Evolutionary conservation across 2,113 vertebrate genomes (phyloP).

Genomic region (Brachyistius frenatus): DNA sequence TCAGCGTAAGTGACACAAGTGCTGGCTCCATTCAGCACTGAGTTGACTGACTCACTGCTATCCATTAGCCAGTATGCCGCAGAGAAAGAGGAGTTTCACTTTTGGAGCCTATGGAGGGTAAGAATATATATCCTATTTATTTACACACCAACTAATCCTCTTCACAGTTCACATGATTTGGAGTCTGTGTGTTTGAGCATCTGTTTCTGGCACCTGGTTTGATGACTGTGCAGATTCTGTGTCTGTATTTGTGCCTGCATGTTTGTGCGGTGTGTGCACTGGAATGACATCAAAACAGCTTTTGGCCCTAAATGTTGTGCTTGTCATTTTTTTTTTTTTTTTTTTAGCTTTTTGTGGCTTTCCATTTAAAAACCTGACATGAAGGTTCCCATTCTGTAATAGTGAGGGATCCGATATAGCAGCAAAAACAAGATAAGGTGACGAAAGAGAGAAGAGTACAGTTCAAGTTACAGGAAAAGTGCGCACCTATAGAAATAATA

Average conservation of each 20-base stretch:
- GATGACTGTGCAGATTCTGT: slow-evolving; percentile 71
- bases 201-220: slow-evolving; percentile 41
- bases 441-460: slow-evolving; percentile 13
- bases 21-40: slow-evolving; percentile 72
- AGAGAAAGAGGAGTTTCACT: slow-evolving; percentile 85
- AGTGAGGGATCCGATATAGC: not conserved
- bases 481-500: not conserved
- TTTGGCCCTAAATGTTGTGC: not conserved
- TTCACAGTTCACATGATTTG: not conserved
- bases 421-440: slow-evolving; percentile 17
- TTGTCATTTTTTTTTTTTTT: not conserved
- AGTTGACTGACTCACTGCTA: slow-evolving; percentile 67
- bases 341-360: not conserved
- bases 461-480: slow-evolving; percentile 8
- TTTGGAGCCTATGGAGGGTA: slow-evolving; percentile 86
- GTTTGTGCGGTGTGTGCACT: slow-evolving; percentile 13
- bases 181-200: not conserved
- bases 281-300: slow-evolving; percentile 21
- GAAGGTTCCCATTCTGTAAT: not conserved
- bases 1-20: slow-evolving; percentile 79
- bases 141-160: not conserved
- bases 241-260: slow-evolving; percentile 40
- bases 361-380: not conserved
- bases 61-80: slow-evolving; percentile 77
- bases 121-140: slow-evolving; percentile 54